phyloP scores from a whole-genome alignment of 2,888 invertebrate genomes.

The Netelia virgata region DNA sequence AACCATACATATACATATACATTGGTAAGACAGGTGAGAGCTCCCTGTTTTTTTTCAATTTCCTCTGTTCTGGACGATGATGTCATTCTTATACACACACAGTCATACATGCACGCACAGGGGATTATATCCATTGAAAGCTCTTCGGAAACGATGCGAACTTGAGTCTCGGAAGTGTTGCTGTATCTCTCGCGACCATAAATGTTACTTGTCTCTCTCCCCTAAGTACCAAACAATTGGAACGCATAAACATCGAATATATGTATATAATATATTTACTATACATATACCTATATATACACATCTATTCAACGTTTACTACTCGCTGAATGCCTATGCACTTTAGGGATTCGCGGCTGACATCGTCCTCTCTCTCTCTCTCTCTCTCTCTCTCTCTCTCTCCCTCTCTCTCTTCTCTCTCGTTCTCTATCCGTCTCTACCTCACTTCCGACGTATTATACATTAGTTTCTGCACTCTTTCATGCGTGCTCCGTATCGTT shows the following conservation, averaged over 20 bases:
- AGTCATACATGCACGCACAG: too few relatives aligned
- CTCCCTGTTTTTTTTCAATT: too few relatives aligned
- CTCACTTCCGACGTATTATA: background rate
- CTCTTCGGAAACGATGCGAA: too few relatives aligned
- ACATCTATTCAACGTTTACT: background rate
- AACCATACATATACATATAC: too few relatives aligned
- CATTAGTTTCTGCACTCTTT: background rate
- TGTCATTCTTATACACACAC: too few relatives aligned
- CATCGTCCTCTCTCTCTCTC: background rate
- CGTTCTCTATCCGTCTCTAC: background rate
- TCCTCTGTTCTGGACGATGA: too few relatives aligned
- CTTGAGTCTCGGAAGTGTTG: background rate
- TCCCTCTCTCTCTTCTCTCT: background rate
- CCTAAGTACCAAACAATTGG: background rate
- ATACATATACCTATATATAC: background rate
- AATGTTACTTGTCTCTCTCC: conserved; percentile 20
- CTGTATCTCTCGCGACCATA: background rate
- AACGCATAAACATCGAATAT: background rate
- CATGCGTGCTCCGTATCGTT: background rate
- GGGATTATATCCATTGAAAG: too few relatives aligned
- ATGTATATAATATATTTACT: too few relatives aligned
- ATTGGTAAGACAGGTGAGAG: too few relatives aligned
- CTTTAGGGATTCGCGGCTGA: background rate
- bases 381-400: background rate
- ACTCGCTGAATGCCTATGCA: background rate